Base-by-base conservation (phyloP, 2,113 vertebrate genomes). In the Rhynchopsitta pachyrhyncha region DNA sequence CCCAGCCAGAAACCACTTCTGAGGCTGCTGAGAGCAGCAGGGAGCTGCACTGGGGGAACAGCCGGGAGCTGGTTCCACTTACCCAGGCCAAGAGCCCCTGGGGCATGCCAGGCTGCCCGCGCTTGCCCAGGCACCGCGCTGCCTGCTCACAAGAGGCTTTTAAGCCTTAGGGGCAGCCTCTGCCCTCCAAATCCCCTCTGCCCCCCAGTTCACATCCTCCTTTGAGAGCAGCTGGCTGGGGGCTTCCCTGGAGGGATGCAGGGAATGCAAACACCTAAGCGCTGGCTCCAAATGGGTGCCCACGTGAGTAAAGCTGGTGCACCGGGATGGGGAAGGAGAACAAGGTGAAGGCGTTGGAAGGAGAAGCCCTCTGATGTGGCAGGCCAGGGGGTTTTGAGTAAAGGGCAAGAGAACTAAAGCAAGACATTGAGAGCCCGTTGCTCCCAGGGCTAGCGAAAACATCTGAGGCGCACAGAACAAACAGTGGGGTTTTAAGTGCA, bases 1-100 rank as follows among this genome's bases (percentile, higher is more conserved):
- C 86, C 91, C 94, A 91, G 89, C 67, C 96, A 94, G 92, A 97
- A 97, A 96, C 74, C 96, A 97, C 94, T 97, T 97, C 79, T 94
- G 95, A 97, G 92, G 97, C 93, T 76, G 83, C 92, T 76, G 71
- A 37, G 91, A 89, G 88, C 94, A 85, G 95, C 27, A 2, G 95
- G 93, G 95, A 96, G 62, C 83, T 95, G 92, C 69, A 75, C 81
- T 4, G 9, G 90, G 92, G 90, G 92, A 96, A 19, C 69, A 75
- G 92, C 88, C 91, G 92, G 92, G 90, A 95, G 93, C 92, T 11
- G 27, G 82, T 53, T 50, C 18, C 47, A 9, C 23, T 20, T 13
- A n/a, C 77, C 0, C 25, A 73, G 53, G 53, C 67, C 20, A 4
- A 31, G 31, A 57, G 79, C 47, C n/a, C 62, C 0, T 1, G 23